These are phyloP conservation scores for Acromyrmex heyeri DNA, from an alignment of 1,140 invertebrate genomes.

Conservation along the genomic window DNA sequence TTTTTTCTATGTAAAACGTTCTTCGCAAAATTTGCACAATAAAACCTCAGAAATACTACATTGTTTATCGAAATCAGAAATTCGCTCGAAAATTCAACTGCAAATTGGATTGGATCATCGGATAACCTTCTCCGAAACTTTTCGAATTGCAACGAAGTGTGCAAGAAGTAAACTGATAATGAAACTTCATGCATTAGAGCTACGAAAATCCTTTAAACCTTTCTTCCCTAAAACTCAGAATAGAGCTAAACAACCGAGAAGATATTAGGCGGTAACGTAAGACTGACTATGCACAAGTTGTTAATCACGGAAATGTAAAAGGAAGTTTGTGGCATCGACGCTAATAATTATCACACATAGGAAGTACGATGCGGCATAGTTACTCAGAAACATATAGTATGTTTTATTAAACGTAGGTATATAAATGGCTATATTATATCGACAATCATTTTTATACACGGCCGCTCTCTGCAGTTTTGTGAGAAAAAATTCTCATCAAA, in stretches of 20 bases:
- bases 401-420: constrained; percentile 25
- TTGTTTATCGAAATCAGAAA: neutral
- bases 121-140: constrained; percentile 1
- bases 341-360: constrained; percentile 48
- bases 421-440: constrained; percentile 38
- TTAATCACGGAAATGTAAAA: constrained; percentile 18
- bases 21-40: neutral
- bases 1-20: neutral
- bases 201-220: neutral
- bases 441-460: neutral
- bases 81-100: constrained; percentile 2
- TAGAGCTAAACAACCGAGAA: neutral
- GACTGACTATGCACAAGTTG: neutral
- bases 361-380: neutral
- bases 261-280: neutral
- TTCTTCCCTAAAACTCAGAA: neutral
- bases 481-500: neutral
- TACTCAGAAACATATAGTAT: constrained; percentile 44
- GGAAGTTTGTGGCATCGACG: constrained; percentile 38
- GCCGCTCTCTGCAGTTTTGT: neutral
- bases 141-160: neutral
- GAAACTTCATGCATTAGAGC: neutral
- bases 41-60: neutral
- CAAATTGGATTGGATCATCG: neutral
- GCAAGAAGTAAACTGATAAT: neutral